Evolutionary conservation across 2,113 vertebrate genomes (phyloP).

Genomic region (Lepus americanus): DNA sequence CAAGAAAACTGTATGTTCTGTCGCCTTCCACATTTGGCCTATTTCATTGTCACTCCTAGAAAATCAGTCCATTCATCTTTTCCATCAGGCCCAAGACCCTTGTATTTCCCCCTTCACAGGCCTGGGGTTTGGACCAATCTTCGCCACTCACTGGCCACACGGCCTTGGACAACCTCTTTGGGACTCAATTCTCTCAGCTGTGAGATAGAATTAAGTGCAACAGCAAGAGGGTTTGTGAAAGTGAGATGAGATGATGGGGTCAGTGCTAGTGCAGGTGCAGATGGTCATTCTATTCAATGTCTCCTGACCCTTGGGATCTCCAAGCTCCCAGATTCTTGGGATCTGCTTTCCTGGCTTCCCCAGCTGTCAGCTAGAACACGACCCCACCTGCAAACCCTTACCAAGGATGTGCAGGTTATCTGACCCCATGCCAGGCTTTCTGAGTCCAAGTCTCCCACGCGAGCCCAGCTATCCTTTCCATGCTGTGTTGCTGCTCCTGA

Average conservation of each 20-base stretch:
- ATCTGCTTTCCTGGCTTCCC: too few species aligned
- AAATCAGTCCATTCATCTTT: too few species aligned
- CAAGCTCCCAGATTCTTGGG: neutral
- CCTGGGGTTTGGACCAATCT: accelerated
- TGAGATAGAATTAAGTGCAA: neutral
- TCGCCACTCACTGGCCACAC: accelerated
- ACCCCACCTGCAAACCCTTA: neutral
- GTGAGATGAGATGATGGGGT: neutral
- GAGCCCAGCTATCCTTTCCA: neutral
- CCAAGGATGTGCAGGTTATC: neutral
- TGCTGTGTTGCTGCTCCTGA: too few species aligned
- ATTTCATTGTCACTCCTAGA: constrained; percentile 15
- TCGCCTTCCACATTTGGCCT: constrained; percentile 5
- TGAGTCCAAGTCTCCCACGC: neutral
- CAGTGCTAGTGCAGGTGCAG: accelerated
- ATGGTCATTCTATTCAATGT: neutral
- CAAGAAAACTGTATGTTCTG: constrained; percentile 37
- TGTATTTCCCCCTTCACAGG: too few species aligned
- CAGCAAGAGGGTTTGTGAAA: neutral
- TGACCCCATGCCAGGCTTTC: too few species aligned
- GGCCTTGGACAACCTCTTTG: neutral
- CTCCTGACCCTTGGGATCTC: neutral
- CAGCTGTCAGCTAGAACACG: neutral
- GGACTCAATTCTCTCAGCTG: neutral
- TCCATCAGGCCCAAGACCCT: accelerated